Evolutionary conservation across 2,113 vertebrate species (phyloP).

Genomic region (Hirundichthys speculiger): DNA sequence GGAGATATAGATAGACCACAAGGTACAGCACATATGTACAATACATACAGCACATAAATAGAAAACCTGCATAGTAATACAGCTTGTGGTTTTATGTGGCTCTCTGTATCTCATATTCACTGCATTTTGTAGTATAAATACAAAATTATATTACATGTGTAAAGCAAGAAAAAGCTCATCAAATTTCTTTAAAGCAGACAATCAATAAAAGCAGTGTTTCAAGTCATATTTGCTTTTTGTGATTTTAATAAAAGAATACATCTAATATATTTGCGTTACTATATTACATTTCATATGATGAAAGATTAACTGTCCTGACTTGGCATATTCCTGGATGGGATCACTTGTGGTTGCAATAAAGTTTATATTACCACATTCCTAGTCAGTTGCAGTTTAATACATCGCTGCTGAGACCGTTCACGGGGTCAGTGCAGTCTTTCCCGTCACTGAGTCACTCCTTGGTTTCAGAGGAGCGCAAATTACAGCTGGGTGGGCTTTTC

Average conservation of each 20-base stretch:
- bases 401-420: not conserved
- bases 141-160: no score
- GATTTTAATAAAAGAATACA: slow-evolving; percentile 13
- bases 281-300: slow-evolving; percentile 18
- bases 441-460: slow-evolving; percentile 48
- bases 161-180: no score
- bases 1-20: slow-evolving; percentile 66
- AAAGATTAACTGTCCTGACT: slow-evolving; percentile 47
- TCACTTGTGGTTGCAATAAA: slow-evolving; percentile 43
- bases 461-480: slow-evolving; percentile 53
- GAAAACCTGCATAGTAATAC: slow-evolving; percentile 39
- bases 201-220: not conserved
- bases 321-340: slow-evolving; percentile 20
- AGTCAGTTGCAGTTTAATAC: slow-evolving; percentile 46
- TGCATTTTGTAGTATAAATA: no score
- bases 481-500: slow-evolving; percentile 69
- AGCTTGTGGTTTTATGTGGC: not conserved
- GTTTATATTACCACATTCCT: slow-evolving; percentile 46
- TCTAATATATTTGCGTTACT: slow-evolving; percentile 13
- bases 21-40: slow-evolving; percentile 58
- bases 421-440: slow-evolving; percentile 50
- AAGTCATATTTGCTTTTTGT: not conserved
- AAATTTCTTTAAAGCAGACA: not conserved
- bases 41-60: slow-evolving; percentile 42
- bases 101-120: not conserved